Conservation (phyloP, 2,113 vertebrate genomes). For the Corvus moneduloides region DNA sequence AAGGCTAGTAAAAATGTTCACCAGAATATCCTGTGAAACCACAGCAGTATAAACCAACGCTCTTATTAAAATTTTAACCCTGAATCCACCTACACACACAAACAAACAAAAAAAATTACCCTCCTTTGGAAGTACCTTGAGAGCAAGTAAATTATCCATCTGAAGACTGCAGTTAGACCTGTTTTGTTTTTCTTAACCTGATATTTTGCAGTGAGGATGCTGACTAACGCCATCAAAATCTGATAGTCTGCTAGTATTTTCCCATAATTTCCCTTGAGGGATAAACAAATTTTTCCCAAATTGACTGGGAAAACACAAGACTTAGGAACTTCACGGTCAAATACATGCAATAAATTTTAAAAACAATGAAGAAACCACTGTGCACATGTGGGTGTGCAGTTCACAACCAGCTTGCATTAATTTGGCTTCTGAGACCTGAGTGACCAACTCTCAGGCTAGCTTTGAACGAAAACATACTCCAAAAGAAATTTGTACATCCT, state of each 20-base stretch:
- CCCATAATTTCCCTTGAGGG: constrained; percentile 46
- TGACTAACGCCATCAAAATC: constrained; percentile 32
- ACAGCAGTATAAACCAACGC: not conserved
- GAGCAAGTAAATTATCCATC: not conserved
- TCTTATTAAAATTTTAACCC: not conserved
- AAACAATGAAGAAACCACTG: not conserved
- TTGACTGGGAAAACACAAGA: constrained; percentile 46
- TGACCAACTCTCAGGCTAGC: not conserved
- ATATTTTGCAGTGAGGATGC: not conserved
- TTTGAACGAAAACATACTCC: not conserved
- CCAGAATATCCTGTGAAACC: not conserved
- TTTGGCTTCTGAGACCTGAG: not conserved
- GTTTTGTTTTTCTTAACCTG: not conserved
- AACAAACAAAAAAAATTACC: not conserved
- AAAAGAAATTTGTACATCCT: not conserved
- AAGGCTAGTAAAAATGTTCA: not conserved
- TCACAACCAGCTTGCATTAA: not conserved
- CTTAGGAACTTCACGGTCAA: not conserved
- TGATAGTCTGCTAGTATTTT: constrained; percentile 16
- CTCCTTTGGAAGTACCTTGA: not conserved
- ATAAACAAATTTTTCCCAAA: constrained; percentile 43
- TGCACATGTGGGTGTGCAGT: not conserved
- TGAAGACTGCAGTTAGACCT: not conserved
- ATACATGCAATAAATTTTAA: not conserved
- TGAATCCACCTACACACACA: not conserved